These are phyloP conservation scores for Aplodontia rufa DNA, from an alignment of 2,113 vertebrate species.

Conservation along the genomic window DNA sequence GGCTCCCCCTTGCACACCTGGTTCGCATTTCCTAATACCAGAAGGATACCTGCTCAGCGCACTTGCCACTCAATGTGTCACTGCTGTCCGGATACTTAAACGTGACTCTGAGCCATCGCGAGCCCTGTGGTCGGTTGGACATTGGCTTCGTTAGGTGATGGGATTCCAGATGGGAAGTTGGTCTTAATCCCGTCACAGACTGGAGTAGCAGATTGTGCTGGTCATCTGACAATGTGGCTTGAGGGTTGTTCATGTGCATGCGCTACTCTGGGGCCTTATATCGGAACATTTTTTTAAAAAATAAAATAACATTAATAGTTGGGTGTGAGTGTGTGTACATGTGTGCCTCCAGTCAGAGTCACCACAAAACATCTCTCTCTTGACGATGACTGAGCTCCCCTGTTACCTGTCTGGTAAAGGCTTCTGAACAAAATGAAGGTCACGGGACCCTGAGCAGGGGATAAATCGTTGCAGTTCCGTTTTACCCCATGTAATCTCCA, in stretches of 20 bases:
- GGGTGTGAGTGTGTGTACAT: background rate
- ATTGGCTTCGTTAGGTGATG: background rate
- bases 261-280: slow-evolving; percentile 69
- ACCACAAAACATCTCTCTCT: background rate
- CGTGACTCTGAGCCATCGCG: slow-evolving; percentile 66
- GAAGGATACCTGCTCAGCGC: slow-evolving; percentile 68
- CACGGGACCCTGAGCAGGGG: background rate
- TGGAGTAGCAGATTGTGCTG: background rate
- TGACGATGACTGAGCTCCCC: background rate
- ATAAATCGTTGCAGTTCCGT: background rate
- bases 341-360: background rate
- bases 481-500: background rate
- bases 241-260: slow-evolving; percentile 79
- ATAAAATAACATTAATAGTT: slow-evolving; percentile 78
- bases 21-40: slow-evolving; percentile 75
- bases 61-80: slow-evolving; percentile 56
- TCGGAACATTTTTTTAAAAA: slow-evolving; percentile 77
- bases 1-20: slow-evolving; percentile 45
- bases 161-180: slow-evolving; percentile 24
- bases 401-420: background rate
- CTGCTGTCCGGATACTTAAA: slow-evolving; percentile 58
- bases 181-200: background rate
- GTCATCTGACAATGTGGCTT: slow-evolving; percentile 8
- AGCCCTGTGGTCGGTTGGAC: slow-evolving; percentile 49
- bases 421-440: background rate